Evolutionary conservation across 2,888 invertebrate genomes (phyloP), one percentile per base, ranked within the genome.

Genomic region (Phania funesta): DNA sequence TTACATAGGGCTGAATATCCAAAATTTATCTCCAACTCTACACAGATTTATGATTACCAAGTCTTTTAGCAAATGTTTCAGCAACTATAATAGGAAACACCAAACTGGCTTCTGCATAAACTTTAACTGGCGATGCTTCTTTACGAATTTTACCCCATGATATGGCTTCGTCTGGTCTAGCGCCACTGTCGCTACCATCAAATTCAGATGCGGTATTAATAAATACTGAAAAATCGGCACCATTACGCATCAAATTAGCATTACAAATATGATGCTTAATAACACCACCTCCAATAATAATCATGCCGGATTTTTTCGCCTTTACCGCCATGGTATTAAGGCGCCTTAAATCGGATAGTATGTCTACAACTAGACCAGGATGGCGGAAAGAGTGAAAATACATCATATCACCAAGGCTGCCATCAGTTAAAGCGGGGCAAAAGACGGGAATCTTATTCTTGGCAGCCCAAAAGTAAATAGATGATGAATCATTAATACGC

Each of bases 211-310:
- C 96, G 0, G 99, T 99, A 90, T 99, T 99, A 11, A 99, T 92
- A 90, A 96, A 99, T 0, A 99, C 98, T 0, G 98, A 93, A 91
- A 93, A 99, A 90, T 99, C 98, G 0, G 99, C 98, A 16, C 99
- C 99, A 90, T 99, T 99, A 85, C 99, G 95, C 99, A 99, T 99
- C 73, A 99, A 93, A 93, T 99, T 99, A 1, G 99, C 99, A 93
- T 99, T 99, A 91, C 98, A 98, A 86, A 99, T 98, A 89, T 99
- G 99, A 92, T 99, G 99, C 91, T 99, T 99, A n/a, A 99, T 93
- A 0, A 99, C 92, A 8, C 99, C 99, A 0, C 99, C 99, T 3
- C 99, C 99, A 77, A 99, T 91, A 81, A 99, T 98, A 44, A 99
- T 95, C 94, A 99, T 96, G 11, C 99, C 99, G n/a, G 97, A 95